Evolutionary conservation across 2,888 invertebrate genomes (phyloP), one percentile per base, ranked within the genome.

Genomic region (Tortrix viridana): DNA sequence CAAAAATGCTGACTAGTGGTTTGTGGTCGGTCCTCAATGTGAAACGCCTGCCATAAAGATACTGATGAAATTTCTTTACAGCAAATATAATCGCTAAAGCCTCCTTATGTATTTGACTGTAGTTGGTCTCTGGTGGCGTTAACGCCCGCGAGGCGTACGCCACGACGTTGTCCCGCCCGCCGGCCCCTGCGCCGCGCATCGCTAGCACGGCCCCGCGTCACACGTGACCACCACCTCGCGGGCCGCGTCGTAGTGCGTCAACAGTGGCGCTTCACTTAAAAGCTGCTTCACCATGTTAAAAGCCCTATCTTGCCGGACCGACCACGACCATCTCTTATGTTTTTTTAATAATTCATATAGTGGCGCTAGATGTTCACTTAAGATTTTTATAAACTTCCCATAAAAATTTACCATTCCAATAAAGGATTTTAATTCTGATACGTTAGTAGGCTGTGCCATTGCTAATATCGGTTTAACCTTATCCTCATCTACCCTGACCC

Each of bases 11-110:
- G 1, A 60, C 58, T 3, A 65, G 26, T 1, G 65, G 56, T 22
- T 60, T 60, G 48, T 63, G 65, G 41, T 65, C 65, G 0, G 65
- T 67, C 7, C 38, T 26, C 22, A 65, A 46, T 2, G 38, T 37
- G 43, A 67, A 60, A 14, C 22, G 19, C 37, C 60, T 19, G 0
- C 60, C 65, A 41, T 65, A 65, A 14, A 65, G 7, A 32, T 60
- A 65, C n/a, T 65, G 65, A 43, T 65, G 60, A 38, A 60, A 65
- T 52, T 65, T 65, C 23, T 47, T 32, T 19, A 65, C 47, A 14
- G 49, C 37, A 18, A 47, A 57, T 5, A 65, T 38, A 22, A 65
- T 65, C 5, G 60, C 55, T 20, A 65, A 19, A 5, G 65, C 65
- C 41, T 65, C 65, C 7, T 50, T 59, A 14, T 65, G 55, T 12